Evolutionary conservation across 2,797 vertebrate species (phyloP), one percentile per base, ranked within the genome.

Genomic region (Arnoldichthys spilopterus): DNA sequence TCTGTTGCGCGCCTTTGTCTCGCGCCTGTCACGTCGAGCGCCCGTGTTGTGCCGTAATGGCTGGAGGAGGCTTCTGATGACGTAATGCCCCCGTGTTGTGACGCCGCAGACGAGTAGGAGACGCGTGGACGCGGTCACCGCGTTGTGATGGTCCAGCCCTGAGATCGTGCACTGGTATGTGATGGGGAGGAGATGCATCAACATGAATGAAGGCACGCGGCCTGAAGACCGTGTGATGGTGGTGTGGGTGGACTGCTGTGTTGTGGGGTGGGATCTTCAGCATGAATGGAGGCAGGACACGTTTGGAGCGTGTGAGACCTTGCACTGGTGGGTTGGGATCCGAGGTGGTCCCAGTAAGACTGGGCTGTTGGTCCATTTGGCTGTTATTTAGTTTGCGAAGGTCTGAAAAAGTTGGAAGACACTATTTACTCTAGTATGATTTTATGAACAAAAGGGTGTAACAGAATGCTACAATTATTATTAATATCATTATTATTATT

Each of bases 51-150:
- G 37, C 69, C 11, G 12, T 28, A 18, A 2, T 34, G 61, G 61
- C 59, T 34, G 5, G 40, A 63, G 61, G 32, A 63, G 61, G 43
- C 53, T n/a, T n/a, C 45, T 37, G 72, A 59, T 79, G 77, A 79
- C 77, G 77, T 79, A 37, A 79, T 53, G 47, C 47, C 28, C 62
- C 70, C 32, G 1, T 34, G 45, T 79, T 47, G 51, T 62, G 49
- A 67, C 64, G 40, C 59, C 9, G 24, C 45, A 13, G 28, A 18
- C 43, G 49, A 54, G 63, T 49, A 63, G 67, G 45, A 78, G 58
- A n/a, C 6, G 9, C 1, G 22, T 28, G 58, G 61, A 63, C 28
- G 32, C 61, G 61, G 20, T 63, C 61, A 40, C 34, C 32, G 22
- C 40, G 61, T 12, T 63, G 61, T 40, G 61, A 22, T 37, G 61